Evolutionary conservation across 1,140 invertebrate species (phyloP).

Genomic region (Camponotus pennsylvanicus): DNA sequence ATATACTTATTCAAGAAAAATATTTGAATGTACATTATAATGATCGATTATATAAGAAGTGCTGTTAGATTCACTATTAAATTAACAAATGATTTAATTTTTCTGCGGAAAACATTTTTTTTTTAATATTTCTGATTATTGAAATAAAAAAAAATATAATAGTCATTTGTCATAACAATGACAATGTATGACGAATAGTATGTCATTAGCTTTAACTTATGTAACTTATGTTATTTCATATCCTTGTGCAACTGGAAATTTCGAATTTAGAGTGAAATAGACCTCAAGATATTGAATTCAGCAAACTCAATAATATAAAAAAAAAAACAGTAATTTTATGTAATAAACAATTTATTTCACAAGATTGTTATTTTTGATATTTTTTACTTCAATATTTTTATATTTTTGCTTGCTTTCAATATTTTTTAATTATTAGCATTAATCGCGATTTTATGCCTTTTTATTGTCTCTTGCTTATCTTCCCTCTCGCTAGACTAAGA

Average conservation of each 20-base stretch:
- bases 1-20: neutral
- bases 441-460: neutral
- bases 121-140: neutral
- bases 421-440: neutral
- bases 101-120: neutral
- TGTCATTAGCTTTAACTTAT: neutral
- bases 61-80: neutral
- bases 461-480: conserved; percentile 36
- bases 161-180: neutral
- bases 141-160: neutral
- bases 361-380: conserved; percentile 4
- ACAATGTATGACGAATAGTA: neutral
- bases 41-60: neutral
- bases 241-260: neutral
- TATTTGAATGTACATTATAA: neutral
- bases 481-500: neutral
- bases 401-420: no score
- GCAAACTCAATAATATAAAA: neutral
- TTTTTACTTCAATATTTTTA: neutral
- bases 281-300: neutral
- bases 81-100: neutral
- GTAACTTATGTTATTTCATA: neutral
- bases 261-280: neutral
- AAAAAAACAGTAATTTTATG: neutral
- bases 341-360: conserved; percentile 12